Evolutionary conservation across 2,797 vertebrate genomes (phyloP).

Genomic region (Rhinoraja longicauda): DNA sequence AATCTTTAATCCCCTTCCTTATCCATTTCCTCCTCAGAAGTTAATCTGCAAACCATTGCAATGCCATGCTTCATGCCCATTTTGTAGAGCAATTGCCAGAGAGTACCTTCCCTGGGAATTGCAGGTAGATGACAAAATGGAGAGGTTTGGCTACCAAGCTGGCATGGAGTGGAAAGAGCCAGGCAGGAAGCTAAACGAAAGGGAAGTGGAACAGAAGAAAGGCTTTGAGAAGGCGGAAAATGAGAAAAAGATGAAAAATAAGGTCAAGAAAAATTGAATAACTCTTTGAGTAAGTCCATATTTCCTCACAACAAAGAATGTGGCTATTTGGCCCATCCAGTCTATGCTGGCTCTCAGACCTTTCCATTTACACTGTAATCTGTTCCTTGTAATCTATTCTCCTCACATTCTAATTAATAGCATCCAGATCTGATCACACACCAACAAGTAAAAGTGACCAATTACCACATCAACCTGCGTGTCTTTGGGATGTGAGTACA

Average conservation of each 20-base stretch:
- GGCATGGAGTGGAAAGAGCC: neutral
- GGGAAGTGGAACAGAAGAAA: neutral
- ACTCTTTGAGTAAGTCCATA: neutral
- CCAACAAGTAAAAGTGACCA: no score
- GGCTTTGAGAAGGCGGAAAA: neutral
- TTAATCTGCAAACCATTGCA: neutral
- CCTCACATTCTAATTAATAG: no score
- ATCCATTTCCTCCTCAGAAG: neutral
- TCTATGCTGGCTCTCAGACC: no score
- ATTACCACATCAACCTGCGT: no score
- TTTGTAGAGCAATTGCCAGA: neutral
- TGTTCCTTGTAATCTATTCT: no score
- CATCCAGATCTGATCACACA: no score
- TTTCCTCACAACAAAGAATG: no score
- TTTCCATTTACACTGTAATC: no score
- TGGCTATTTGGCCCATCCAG: no score
- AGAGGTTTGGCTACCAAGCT: neutral
- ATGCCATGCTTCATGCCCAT: neutral
- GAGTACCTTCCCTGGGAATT: neutral
- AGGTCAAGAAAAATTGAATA: neutral
- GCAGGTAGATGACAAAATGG: neutral
- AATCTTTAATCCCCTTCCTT: neutral
- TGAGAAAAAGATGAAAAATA: neutral
- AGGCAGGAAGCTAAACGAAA: neutral
- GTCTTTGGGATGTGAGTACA: no score